phyloP scores from a whole-genome alignment of 1,140 invertebrate genomes.

The Choristoneura fumiferana region DNA sequence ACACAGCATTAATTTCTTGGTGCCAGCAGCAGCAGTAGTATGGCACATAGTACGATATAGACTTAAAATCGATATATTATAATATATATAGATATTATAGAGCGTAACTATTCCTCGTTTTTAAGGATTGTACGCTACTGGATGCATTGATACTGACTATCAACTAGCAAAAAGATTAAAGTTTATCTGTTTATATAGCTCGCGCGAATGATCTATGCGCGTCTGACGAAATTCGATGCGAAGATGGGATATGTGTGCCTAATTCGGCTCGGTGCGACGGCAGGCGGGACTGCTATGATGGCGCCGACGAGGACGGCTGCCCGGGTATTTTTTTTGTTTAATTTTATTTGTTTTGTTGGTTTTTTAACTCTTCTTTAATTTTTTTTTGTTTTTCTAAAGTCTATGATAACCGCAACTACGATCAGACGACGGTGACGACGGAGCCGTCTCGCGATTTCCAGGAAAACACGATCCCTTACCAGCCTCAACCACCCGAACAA shows the following conservation, averaged over 20 bases:
- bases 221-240: slow-evolving; percentile 16
- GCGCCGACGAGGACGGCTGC: slow-evolving; percentile 82
- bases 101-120: too few relatives aligned
- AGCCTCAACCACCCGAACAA: too few relatives aligned
- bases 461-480: too few relatives aligned
- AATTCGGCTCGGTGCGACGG: slow-evolving; percentile 24
- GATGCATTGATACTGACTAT: too few relatives aligned
- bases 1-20: too few relatives aligned
- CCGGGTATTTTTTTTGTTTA: slow-evolving; percentile 25
- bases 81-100: too few relatives aligned
- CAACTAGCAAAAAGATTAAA: background rate
- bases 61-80: too few relatives aligned
- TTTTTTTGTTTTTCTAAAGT: background rate
- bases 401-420: background rate
- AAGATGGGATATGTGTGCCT: background rate
- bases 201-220: slow-evolving; percentile 10
- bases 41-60: too few relatives aligned
- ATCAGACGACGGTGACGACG: slow-evolving; percentile 23
- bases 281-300: slow-evolving; percentile 84
- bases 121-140: too few relatives aligned
- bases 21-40: too few relatives aligned
- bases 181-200: slow-evolving; percentile 1
- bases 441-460: slow-evolving; percentile 6
- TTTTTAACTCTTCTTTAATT: slow-evolving; percentile 26
- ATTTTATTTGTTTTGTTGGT: slow-evolving; percentile 24